Evolutionary conservation across 2,888 invertebrate species (phyloP).

Genomic region (Clitarchus hookeri): DNA sequence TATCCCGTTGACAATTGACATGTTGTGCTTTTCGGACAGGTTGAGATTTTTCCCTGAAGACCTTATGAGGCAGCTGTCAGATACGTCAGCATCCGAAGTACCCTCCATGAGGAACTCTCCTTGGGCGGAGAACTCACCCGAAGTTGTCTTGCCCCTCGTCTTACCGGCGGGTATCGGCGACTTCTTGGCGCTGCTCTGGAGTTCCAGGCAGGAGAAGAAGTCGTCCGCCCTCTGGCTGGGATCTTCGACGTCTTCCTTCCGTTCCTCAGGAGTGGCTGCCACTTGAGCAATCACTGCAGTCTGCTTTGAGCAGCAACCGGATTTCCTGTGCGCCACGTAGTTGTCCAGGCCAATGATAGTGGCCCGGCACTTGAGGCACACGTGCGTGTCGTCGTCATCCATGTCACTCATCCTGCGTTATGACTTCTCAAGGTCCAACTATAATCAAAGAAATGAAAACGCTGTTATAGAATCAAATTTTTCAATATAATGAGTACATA

Average conservation of each 20-base stretch:
- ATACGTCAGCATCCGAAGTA: background rate
- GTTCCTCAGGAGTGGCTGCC: slow-evolving; percentile 43
- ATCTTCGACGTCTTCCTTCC: slow-evolving; percentile 50
- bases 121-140: slow-evolving; percentile 54
- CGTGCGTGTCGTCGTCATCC: slow-evolving; percentile 82
- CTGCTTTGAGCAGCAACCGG: slow-evolving; percentile 61
- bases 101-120: slow-evolving; percentile 11
- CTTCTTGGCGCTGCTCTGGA: slow-evolving; percentile 49
- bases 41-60: background rate
- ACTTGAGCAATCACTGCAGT: slow-evolving; percentile 15
- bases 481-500: too few relatives aligned
- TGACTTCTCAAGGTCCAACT: background rate
- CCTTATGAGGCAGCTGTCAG: slow-evolving; percentile 18
- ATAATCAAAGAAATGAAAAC: background rate
- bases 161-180: slow-evolving; percentile 16
- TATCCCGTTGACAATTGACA: slow-evolving; percentile 3
- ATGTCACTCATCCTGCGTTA: background rate
- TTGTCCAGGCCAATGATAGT: slow-evolving; percentile 82
- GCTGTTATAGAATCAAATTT: too few relatives aligned
- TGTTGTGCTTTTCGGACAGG: background rate
- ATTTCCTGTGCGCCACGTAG: slow-evolving; percentile 82
- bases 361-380: slow-evolving; percentile 83
- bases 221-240: slow-evolving; percentile 78
- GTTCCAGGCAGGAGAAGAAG: slow-evolving; percentile 77
- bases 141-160: slow-evolving; percentile 52